These are phyloP conservation scores for Stichopus chloronotus DNA, from an alignment of 35 echinoderm and acorn worm genomes.

Conservation along the genomic window DNA sequence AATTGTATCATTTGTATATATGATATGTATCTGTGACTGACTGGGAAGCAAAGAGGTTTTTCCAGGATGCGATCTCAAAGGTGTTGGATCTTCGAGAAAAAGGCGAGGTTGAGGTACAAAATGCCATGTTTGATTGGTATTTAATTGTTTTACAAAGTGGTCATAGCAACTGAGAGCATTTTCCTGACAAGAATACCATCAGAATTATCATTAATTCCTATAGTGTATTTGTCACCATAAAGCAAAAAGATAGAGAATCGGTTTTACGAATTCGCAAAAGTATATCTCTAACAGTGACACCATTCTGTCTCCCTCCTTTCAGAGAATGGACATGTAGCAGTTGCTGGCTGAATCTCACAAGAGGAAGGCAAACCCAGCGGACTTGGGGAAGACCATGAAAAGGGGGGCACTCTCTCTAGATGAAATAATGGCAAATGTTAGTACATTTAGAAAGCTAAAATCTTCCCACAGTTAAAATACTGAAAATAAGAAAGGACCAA, in stretches of 20 bases:
- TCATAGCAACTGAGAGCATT: too few relatives aligned
- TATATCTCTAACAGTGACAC: too few relatives aligned
- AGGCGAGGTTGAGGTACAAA: slow-evolving; percentile 1
- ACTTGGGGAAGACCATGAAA: not conserved
- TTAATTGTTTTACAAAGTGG: too few relatives aligned
- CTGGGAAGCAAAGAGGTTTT: not conserved
- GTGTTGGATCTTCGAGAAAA: slow-evolving; percentile 7
- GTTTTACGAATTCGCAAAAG: too few relatives aligned
- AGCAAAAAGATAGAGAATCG: too few relatives aligned
- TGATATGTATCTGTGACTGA: not conserved
- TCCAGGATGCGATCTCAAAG: not conserved
- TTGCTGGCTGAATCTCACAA: slow-evolving; percentile 69
- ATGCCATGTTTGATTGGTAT: too few relatives aligned
- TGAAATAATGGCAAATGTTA: slow-evolving; percentile 67
- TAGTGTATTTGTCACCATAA: too few relatives aligned
- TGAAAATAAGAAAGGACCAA: too few relatives aligned
- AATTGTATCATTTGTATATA: slow-evolving; percentile 22
- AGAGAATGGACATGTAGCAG: slow-evolving; percentile 73
- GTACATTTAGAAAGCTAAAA: too few relatives aligned
- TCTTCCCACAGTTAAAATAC: too few relatives aligned
- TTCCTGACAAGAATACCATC: too few relatives aligned
- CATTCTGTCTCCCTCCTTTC: not conserved
- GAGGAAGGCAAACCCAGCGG: not conserved
- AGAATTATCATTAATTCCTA: too few relatives aligned
- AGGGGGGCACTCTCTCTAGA: slow-evolving; percentile 32